Conservation (phyloP, 2,888 invertebrate species). For the Psylliodes chrysocephalus region DNA sequence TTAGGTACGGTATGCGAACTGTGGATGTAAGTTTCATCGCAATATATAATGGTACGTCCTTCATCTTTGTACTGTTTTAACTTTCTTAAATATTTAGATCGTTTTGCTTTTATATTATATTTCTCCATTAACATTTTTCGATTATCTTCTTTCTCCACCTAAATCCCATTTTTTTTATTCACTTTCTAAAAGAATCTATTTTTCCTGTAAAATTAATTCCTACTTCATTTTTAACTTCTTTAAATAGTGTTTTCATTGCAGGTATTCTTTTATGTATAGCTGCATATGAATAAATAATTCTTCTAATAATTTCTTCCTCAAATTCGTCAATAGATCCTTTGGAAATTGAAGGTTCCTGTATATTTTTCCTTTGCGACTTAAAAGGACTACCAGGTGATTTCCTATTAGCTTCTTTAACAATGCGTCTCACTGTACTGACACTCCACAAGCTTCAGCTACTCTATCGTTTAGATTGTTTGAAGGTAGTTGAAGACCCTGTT, state of each 20-base stretch:
- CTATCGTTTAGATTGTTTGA: not conserved
- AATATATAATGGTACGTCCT: slow-evolving; percentile 36
- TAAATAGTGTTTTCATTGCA: slow-evolving; percentile 7
- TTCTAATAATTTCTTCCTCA: slow-evolving; percentile 4
- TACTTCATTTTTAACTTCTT: not conserved
- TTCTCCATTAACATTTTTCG: slow-evolving; percentile 2
- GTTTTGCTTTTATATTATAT: slow-evolving; percentile 2
- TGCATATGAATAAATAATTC: slow-evolving; percentile 10
- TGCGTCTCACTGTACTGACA: not conserved
- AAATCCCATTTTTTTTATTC: slow-evolving; percentile 9
- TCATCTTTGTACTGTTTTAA: slow-evolving; percentile 20
- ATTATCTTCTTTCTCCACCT: slow-evolving; percentile 14
- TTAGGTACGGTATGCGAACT: slow-evolving; percentile 48
- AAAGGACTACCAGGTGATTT: not conserved
- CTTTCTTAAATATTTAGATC: slow-evolving; percentile 5
- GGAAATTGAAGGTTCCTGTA: slow-evolving; percentile 3
- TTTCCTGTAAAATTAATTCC: slow-evolving; percentile 1
- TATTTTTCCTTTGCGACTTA: not conserved
- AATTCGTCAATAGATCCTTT: slow-evolving; percentile 10
- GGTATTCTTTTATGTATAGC: slow-evolving; percentile 4
- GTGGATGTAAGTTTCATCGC: slow-evolving; percentile 49
- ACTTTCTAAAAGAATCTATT: slow-evolving; percentile 3
- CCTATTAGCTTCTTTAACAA: not conserved
- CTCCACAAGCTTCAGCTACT: not conserved
- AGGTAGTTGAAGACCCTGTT: slow-evolving; percentile 2